Base-by-base conservation (phyloP, 2,113 vertebrate genomes). In the cattle (Bos taurus) region DNA sequence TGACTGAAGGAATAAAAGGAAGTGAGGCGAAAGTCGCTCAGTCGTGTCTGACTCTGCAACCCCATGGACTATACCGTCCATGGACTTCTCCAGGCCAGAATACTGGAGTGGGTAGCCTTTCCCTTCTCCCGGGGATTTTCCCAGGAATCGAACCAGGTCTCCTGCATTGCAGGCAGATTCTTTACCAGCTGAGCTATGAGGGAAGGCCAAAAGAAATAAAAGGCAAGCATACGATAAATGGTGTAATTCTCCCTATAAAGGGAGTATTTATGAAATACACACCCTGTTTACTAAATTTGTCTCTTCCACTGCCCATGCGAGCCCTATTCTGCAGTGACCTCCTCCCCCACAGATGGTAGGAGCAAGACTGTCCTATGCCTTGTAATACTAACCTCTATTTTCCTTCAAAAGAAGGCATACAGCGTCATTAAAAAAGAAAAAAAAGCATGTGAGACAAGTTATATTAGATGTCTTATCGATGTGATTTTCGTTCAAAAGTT, bases 401-500 rank as follows among this genome's bases (percentile, higher is more conserved):
- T 71, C 14, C 74, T 43, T 50, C 46, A 87, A 6, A 97, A 88
- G 71, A 50, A 11, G 78, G 9, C 50, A 30, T 1, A 78, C 43
- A 89, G 6, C 15, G 3, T 71, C 80, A 50, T 4, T 50, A 4
- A 60, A 85, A 86, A 96, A 28, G 6, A 71, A 43, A 80, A 82
- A 19, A 90, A 95, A 1, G 64, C 0, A 2, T 60, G 15, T 48
- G 33, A 94, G 5, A 0, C 91, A 88, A 89, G 93, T 59, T 81
- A 15, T 26, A 43, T 92, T 91, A 77, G 7, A 50, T 36, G 9
- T 83, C 1, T 96, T 50, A 57, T 25, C 48, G 8, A 54, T 1
- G 50, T 54, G 83, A 19, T 87, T 92, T 91, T 23, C 3, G 10
- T 88, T 97, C 93, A 56, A 95, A 89, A 28, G 28, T 54, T 83